These are phyloP conservation scores for Xenopus laevis DNA, from an alignment of 2,113 vertebrate species.

Conservation along the genomic window DNA sequence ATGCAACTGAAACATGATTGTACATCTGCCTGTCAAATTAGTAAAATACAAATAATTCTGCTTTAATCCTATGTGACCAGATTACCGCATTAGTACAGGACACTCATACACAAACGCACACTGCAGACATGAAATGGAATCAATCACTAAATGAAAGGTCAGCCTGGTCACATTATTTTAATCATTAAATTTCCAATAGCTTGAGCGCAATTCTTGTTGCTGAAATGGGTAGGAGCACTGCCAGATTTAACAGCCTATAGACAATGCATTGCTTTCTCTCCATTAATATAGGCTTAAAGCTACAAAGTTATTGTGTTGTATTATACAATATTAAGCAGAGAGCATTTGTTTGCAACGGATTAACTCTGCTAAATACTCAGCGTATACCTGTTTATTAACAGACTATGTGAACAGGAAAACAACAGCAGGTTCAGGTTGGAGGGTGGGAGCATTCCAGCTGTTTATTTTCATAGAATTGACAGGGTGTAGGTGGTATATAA, in stretches of 20 bases:
- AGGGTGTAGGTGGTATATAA: too few species aligned
- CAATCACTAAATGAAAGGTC: conserved; percentile 1
- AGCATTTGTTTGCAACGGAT: neutral
- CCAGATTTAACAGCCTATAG: neutral
- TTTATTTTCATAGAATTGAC: too few species aligned
- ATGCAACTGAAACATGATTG: neutral
- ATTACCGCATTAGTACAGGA: neutral
- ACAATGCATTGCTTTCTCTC: neutral
- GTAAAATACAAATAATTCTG: neutral
- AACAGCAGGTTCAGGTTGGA: too few species aligned
- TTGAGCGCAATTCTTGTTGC: neutral
- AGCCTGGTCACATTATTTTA: neutral
- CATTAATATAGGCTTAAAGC: neutral
- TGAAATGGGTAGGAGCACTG: neutral
- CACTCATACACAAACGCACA: neutral
- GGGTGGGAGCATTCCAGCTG: too few species aligned
- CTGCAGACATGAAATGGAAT: neutral
- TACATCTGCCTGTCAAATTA: neutral
- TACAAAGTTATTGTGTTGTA: neutral
- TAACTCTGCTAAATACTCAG: neutral
- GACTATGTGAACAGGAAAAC: too few species aligned
- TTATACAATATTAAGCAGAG: neutral
- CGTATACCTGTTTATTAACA: too few species aligned
- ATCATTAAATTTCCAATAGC: neutral
- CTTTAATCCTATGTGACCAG: neutral